Evolutionary conservation across 2,888 invertebrate genomes (phyloP).

Genomic region (Acrobasis consociella): DNA sequence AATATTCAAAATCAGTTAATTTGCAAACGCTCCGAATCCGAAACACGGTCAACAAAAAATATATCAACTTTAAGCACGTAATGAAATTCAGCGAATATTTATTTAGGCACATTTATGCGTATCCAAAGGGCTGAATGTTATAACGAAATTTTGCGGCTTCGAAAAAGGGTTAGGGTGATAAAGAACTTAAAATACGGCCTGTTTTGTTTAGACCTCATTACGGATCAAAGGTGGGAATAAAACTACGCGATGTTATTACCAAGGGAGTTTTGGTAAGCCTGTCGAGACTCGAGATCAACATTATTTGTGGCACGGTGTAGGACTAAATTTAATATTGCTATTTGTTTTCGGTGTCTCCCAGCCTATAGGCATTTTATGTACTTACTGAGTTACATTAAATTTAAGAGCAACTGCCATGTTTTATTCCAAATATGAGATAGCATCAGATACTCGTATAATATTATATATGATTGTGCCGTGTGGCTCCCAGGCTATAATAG

Average conservation of each 20-base stretch:
- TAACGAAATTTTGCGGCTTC: slow-evolving; percentile 12
- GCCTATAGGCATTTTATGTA: too few species aligned
- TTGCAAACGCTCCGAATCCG: background rate
- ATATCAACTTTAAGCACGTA: slow-evolving; percentile 4
- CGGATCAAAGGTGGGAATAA: slow-evolving; percentile 7
- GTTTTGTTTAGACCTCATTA: slow-evolving; percentile 13
- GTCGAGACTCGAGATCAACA: background rate
- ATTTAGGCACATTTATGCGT: slow-evolving; percentile 11
- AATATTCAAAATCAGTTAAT: background rate
- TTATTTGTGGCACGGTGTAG: background rate
- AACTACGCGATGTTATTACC: background rate
- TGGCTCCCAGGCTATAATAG: too few species aligned
- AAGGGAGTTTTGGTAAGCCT: background rate
- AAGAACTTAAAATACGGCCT: slow-evolving; percentile 16
- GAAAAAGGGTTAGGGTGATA: background rate
- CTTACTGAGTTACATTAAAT: too few species aligned
- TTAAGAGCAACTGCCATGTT: too few species aligned
- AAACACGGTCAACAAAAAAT: slow-evolving; percentile 6
- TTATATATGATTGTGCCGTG: too few species aligned
- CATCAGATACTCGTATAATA: too few species aligned
- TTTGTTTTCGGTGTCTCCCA: background rate
- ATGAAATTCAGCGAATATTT: slow-evolving; percentile 7
- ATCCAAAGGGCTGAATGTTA: slow-evolving; percentile 1
- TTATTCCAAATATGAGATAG: too few species aligned
- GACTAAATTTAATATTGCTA: too few species aligned